These are phyloP conservation scores for Sebastes elongatus DNA, from an alignment of 2,797 vertebrate genomes.

Conservation along the genomic window DNA sequence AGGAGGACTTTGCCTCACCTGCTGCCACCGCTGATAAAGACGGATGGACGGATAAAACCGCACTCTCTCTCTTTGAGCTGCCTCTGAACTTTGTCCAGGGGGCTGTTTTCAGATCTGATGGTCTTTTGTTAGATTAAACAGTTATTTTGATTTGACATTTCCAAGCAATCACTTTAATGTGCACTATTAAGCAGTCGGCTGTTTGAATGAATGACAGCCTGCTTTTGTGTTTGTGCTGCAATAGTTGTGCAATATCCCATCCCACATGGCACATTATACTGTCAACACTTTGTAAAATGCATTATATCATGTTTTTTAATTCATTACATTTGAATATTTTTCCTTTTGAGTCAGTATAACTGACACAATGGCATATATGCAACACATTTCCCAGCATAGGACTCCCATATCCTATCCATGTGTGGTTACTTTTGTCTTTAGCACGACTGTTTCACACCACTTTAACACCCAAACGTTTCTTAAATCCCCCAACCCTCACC, in stretches of 20 bases:
- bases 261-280: background rate
- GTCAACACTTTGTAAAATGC: background rate
- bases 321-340: background rate
- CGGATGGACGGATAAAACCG: slow-evolving; percentile 41
- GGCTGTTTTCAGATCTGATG: slow-evolving; percentile 15
- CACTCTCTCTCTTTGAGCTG: slow-evolving; percentile 24
- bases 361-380: too few species aligned
- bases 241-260: background rate
- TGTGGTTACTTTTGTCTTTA: background rate
- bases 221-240: slow-evolving; percentile 17
- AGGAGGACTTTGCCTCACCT: slow-evolving; percentile 26
- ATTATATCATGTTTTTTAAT: background rate
- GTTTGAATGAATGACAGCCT: slow-evolving; percentile 12
- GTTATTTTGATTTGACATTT: slow-evolving; percentile 42
- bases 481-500: background rate
- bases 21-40: slow-evolving; percentile 55
- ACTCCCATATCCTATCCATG: background rate
- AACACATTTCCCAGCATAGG: too few species aligned
- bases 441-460: background rate
- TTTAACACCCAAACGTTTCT: background rate
- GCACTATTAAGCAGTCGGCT: slow-evolving; percentile 17
- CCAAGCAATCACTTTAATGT: slow-evolving; percentile 45
- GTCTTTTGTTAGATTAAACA: slow-evolving; percentile 33
- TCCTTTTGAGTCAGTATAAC: too few species aligned
- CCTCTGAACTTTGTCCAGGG: slow-evolving; percentile 42